Evolutionary conservation across 2,888 invertebrate genomes (phyloP).

Genomic region (Apocheima hispidaria): DNA sequence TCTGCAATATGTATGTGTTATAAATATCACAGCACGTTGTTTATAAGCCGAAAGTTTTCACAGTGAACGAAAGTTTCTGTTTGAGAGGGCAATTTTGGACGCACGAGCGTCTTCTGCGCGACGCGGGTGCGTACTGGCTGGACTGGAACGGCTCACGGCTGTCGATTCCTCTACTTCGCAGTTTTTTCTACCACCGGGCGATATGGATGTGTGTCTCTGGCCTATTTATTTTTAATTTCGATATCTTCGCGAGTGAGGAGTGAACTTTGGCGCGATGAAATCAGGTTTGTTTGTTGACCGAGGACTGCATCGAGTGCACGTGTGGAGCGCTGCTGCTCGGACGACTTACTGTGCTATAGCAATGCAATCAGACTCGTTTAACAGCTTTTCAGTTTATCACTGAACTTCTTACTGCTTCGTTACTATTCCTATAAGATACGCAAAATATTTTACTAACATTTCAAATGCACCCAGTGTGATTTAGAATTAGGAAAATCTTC

Average conservation of each 20-base stretch:
- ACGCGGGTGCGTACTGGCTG: conserved; percentile 64
- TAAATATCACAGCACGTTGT: conserved; percentile 55
- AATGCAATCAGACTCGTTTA: not conserved
- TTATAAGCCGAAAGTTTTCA: conserved; percentile 39
- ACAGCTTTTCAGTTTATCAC: not conserved
- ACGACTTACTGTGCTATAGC: not conserved
- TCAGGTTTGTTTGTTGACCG: conserved; percentile 63
- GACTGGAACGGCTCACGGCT: too few relatives aligned
- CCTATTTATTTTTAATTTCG: conserved; percentile 64
- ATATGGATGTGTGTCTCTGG: conserved; percentile 57
- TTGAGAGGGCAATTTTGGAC: conserved; percentile 53
- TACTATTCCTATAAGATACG: conserved; percentile 10
- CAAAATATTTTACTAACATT: not conserved
- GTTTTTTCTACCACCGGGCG: conserved; percentile 53
- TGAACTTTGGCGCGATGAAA: conserved; percentile 61
- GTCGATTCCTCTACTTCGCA: conserved; percentile 34
- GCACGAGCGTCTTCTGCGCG: conserved; percentile 58
- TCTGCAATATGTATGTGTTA: conserved; percentile 5
- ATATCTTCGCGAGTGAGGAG: conserved; percentile 51
- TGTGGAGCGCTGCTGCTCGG: not conserved
- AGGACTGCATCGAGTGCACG: conserved; percentile 35
- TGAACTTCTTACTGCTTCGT: not conserved
- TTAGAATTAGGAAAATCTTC: not conserved
- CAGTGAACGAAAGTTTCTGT: conserved; percentile 50
- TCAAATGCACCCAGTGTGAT: not conserved